Evolutionary conservation across 2,888 invertebrate species (phyloP), one percentile per base, ranked within the genome.

Genomic region (Xylota segnis): DNA sequence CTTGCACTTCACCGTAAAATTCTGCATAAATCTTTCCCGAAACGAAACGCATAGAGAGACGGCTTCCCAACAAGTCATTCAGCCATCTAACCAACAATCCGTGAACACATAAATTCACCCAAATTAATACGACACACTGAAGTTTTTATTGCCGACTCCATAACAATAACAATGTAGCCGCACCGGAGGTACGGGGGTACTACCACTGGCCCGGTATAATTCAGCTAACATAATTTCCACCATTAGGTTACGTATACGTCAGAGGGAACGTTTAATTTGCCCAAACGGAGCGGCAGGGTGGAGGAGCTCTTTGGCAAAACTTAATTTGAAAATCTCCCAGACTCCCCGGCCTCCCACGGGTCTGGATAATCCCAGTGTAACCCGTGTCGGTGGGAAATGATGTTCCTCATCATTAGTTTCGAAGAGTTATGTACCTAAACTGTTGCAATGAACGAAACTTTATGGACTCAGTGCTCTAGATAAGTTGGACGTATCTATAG

Each of bases 91-190:
- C 54, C 61, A 78, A 59, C 79, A 79, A 84, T 71, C 79, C 79
- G 59, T 84, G 84, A 76, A 79, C 70, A 79, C 75, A 81, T 84
- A 84, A 84, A 81, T 84, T 81, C 47, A 29, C 47, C 70, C 79
- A 75, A 81, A 84, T 84, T 84, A 84, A 84, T 79, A 70, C 81
- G 79, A 75, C 70, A 66, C 27, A 76, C 65, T 79, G 75, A 71
- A 75, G 70, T 65, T 84, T 84, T 84, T 84, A 84, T 79, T 75
- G 23, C 75, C 58, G 52, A 54, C 70, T 75, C 61, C 52, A 45
- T 58, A 54, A 37, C 58, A 47, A 79, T 79, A 77, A 50, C 63
- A 76, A 76, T 43, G 56, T 59, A 47, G 45, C 34, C 29, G 29
- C 37, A 29, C 5, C 14, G 14, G 4, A 40, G n/a, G 52, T 1